Conservation (phyloP, 2,797 vertebrate species). For the Epinephelus awoara region DNA sequence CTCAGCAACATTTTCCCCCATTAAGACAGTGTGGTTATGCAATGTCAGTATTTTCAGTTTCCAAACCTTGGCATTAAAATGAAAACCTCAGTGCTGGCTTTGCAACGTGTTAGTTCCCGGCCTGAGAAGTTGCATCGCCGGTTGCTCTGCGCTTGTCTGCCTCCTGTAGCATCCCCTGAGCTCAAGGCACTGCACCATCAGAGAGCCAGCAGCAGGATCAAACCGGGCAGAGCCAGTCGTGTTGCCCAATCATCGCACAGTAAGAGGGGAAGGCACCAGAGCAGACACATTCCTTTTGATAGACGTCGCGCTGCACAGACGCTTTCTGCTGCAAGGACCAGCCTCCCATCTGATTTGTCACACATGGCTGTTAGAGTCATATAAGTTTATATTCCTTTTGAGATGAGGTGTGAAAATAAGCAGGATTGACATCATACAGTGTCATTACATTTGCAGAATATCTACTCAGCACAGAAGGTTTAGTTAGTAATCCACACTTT, state of each 20-base stretch:
- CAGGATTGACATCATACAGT: background rate
- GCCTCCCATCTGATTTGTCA: background rate
- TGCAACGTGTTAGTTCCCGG: background rate
- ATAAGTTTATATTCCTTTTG: no score
- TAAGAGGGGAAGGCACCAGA: slow-evolving; percentile 27
- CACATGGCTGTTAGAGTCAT: no score
- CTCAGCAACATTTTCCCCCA: background rate
- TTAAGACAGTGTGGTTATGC: no score
- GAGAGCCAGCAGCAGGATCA: slow-evolving; percentile 61
- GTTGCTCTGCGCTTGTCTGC: background rate
- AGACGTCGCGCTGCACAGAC: slow-evolving; percentile 7
- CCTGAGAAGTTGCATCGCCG: background rate
- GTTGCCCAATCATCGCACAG: slow-evolving; percentile 54
- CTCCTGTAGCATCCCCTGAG: background rate
- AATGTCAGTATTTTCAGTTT: no score
- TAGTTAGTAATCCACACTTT: background rate
- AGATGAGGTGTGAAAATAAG: no score
- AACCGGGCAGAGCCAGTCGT: slow-evolving; percentile 63
- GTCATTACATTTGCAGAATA: background rate
- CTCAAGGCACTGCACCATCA: slow-evolving; percentile 1
- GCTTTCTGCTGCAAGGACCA: background rate
- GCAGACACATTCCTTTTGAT: slow-evolving; percentile 27
- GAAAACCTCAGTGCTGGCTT: background rate
- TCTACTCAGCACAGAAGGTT: background rate
- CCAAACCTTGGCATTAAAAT: background rate